A percentile compares a stretch with the other conserved stretches of the same genome.
Evolutionary conservation across 2,113 vertebrate species (phyloP).

Genomic region (Octodon degus): DNA sequence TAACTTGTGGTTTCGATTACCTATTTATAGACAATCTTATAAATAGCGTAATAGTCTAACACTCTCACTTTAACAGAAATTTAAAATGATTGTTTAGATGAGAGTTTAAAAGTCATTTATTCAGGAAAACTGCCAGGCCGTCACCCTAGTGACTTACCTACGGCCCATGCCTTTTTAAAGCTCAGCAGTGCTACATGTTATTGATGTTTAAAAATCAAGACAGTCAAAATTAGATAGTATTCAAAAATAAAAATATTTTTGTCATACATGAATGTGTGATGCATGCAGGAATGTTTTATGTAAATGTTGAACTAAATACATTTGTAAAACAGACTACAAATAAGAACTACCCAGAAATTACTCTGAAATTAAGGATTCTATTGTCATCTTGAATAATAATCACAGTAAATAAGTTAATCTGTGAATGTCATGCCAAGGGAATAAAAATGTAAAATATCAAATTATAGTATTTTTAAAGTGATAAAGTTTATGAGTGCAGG

Average conservation of each 20-base stretch:
- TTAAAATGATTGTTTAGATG: slow-evolving; percentile 22
- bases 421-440: not conserved
- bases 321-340: slow-evolving; percentile 50
- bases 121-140: not conserved
- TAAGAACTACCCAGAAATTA: slow-evolving; percentile 1
- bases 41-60: not conserved
- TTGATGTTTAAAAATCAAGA: slow-evolving; percentile 37
- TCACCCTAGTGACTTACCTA: not conserved
- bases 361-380: slow-evolving; percentile 31
- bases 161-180: not conserved
- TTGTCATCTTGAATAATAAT: slow-evolving; percentile 31
- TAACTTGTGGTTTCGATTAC: not conserved
- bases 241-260: slow-evolving; percentile 35
- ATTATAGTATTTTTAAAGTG: slow-evolving; percentile 48
- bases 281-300: not conserved
- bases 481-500: not conserved
- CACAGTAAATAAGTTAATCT: slow-evolving; percentile 19
- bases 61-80: slow-evolving; percentile 24
- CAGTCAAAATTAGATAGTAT: not conserved
- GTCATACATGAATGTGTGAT: not conserved
- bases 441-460: slow-evolving; percentile 58
- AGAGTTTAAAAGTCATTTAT: not conserved
- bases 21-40: not conserved
- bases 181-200: not conserved
- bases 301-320: slow-evolving; percentile 50